These are phyloP conservation scores for Hippotragus niger DNA, from an alignment of 2,113 vertebrate species.

Conservation along the genomic window DNA sequence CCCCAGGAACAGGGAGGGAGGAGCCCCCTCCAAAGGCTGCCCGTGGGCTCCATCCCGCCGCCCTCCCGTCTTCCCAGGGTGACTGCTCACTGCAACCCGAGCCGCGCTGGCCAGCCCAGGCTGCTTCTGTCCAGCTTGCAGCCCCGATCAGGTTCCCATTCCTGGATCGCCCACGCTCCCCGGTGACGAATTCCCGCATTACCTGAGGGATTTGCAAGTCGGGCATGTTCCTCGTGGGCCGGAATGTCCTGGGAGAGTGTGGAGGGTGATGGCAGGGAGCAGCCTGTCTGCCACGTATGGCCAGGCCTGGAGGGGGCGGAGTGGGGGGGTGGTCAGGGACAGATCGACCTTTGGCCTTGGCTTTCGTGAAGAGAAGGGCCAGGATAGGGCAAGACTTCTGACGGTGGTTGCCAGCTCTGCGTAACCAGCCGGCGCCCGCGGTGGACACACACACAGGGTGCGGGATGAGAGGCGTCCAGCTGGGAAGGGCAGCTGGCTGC, in stretches of 20 bases:
- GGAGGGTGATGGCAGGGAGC: slow-evolving; percentile 38
- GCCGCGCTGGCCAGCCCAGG: not conserved
- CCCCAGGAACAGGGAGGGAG: not conserved
- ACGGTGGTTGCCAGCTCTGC: not conserved
- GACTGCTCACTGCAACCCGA: slow-evolving; percentile 13
- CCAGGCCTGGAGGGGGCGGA: not conserved
- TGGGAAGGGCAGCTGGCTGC: not conserved
- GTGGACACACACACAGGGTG: not conserved
- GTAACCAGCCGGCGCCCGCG: not conserved
- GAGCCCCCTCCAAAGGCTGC: not conserved
- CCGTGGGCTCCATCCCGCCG: fast-evolving
- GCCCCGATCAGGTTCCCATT: slow-evolving; percentile 62
- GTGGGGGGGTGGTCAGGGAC: not conserved
- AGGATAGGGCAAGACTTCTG: not conserved
- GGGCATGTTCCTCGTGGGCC: slow-evolving; percentile 54
- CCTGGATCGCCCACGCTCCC: slow-evolving; percentile 53
- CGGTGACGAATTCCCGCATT: slow-evolving; percentile 74
- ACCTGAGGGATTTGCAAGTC: slow-evolving; percentile 74
- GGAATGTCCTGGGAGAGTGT: slow-evolving; percentile 63
- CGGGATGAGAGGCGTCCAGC: not conserved
- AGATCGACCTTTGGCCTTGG: not conserved
- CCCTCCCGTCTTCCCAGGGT: not conserved
- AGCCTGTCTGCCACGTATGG: not conserved
- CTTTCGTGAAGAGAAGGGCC: not conserved
- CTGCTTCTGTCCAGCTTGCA: not conserved